These are phyloP conservation scores for Gastracanthus pulcherrimus DNA, from an alignment of 2,888 invertebrate genomes.

Conservation along the genomic window DNA sequence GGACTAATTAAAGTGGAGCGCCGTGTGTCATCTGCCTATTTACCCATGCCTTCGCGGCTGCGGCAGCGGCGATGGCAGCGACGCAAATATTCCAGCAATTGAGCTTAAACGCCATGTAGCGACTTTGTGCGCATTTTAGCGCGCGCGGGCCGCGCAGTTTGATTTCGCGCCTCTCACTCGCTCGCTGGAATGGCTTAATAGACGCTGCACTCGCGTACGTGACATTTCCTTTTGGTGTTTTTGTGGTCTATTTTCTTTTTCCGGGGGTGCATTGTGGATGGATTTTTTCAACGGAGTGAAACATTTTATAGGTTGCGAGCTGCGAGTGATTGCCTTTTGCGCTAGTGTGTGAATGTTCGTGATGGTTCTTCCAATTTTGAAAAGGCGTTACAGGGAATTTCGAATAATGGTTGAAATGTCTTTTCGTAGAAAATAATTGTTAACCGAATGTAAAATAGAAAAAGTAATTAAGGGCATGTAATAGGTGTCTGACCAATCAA, in stretches of 20 bases:
- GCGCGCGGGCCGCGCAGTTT: conserved; percentile 23
- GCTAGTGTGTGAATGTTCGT: no score
- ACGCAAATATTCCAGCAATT: conserved; percentile 48
- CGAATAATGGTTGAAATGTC: neutral
- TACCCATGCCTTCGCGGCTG: conserved; percentile 11
- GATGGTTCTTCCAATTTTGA: neutral
- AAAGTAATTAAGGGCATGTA: no score
- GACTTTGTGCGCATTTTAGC: no score
- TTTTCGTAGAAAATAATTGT: no score
- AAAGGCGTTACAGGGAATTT: no score
- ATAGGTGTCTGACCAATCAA: no score
- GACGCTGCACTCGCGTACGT: no score
- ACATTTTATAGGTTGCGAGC: no score
- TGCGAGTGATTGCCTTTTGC: no score
- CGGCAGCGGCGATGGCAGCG: no score
- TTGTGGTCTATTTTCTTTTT: neutral
- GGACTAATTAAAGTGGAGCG: conserved; percentile 48
- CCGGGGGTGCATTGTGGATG: neutral
- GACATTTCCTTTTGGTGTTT: neutral
- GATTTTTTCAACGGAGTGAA: neutral
- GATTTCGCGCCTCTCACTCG: conserved; percentile 33
- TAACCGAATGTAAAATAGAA: no score
- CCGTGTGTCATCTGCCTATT: conserved; percentile 42
- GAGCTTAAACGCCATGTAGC: conserved; percentile 16
- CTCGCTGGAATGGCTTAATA: neutral